phyloP scores from a whole-genome alignment of 2,797 vertebrate genomes.

The Phataginus tetradactyla region DNA sequence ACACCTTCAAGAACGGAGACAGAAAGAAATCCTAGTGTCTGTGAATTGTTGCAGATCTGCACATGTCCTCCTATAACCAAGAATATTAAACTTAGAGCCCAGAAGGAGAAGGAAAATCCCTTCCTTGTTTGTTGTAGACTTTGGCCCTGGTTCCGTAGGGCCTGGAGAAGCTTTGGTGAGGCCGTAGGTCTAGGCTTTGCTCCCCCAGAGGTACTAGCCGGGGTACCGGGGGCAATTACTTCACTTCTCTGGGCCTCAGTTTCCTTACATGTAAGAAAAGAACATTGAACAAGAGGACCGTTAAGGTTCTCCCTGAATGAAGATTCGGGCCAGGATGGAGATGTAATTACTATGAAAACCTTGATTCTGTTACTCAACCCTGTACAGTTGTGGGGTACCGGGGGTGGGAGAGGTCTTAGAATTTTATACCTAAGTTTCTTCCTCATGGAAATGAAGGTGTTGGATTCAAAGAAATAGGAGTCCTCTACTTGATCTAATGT shows the following conservation, averaged over 20 bases:
- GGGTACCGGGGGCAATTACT: not conserved
- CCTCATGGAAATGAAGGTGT: not conserved
- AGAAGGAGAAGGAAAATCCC: constrained; percentile 9
- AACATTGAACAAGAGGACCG: not conserved
- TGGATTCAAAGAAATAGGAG: not conserved
- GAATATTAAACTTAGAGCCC: constrained; percentile 37
- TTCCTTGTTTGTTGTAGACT: not conserved
- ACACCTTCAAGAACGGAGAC: not conserved
- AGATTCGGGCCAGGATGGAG: not conserved
- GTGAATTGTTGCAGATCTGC: constrained; percentile 29
- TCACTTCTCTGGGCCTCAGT: not conserved
- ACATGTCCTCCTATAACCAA: constrained; percentile 23
- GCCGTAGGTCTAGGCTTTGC: not conserved
- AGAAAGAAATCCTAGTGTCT: not conserved
- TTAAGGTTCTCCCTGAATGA: not conserved
- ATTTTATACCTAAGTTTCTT: not conserved
- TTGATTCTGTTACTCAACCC: not conserved
- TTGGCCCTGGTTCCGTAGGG: not conserved
- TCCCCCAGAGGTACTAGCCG: not conserved
- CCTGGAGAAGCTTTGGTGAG: not conserved
- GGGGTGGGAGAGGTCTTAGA: not conserved
- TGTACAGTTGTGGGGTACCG: not conserved
- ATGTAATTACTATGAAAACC: not conserved
- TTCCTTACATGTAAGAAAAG: not conserved
- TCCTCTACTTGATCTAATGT: not conserved